Evolutionary conservation across 2,113 vertebrate species (phyloP), one percentile per base, ranked within the genome.

Genomic region (Turdus rufiventris): DNA sequence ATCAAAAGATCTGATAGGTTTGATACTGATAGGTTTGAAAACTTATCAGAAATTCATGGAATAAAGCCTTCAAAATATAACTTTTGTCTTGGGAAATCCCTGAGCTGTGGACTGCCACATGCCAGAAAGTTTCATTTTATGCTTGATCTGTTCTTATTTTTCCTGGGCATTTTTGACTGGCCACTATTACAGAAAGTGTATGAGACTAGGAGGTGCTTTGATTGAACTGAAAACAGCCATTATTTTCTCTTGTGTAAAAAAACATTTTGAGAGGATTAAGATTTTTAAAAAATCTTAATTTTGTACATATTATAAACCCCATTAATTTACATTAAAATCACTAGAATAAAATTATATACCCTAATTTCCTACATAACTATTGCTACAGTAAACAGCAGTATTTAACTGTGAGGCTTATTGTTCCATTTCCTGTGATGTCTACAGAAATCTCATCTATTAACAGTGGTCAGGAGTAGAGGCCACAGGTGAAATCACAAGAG

Each of bases 21-120:
- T 92, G 78, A 91, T 85, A 40, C 26, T 36, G 82, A 79, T 68
- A 57, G 25, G 16, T 80, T 84, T 84, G 72, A 92, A 94, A 94
- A 56, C 38, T 60, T 77, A 85, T 86, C 83, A 96, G 54, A 83
- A 91, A 94, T 96, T 91, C 50, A 83, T 70, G 26, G 60, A 86
- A 72, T 45, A 80, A 91, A 91, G 33, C 50, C 38, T 86, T 91
- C 67, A 83, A 66, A 96, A 93, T 79, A 77, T 7, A 93, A 70
- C 31, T 63, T 91, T 91, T 72, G 88, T 10, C 79, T 66, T 88
- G 19, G 72, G 63, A 93, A 94, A 92, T 91, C 89, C 89, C 89
- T 89, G 79, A 92, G 91, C 94, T 93, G 72, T 88, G 79, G 91
- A 96, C 83, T 96, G 93, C 50, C 79, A 92, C 86, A 93, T 92